A percentile compares a stretch with the other conserved stretches of the same genome.
Conservation (phyloP, 2,113 vertebrate species). For the Furnarius figulus region DNA sequence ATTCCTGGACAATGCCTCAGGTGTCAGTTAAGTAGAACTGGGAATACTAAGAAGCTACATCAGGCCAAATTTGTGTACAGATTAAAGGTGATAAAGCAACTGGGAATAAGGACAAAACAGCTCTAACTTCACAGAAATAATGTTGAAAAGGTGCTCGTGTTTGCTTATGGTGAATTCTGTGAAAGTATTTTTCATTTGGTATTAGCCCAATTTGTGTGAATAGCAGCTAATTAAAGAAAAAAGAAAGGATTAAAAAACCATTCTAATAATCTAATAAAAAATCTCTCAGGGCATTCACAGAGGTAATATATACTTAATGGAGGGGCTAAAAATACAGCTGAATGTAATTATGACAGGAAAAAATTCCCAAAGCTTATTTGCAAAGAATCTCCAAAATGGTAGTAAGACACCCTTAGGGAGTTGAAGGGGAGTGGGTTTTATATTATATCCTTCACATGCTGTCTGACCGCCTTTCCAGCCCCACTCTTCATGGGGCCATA, state of each 20-base stretch:
- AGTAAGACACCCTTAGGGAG: neutral
- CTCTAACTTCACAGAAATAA: neutral
- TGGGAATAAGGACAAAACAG: neutral
- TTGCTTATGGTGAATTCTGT: neutral
- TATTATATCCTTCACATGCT: fast-evolving
- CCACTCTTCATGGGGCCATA: fast-evolving
- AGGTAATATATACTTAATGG: neutral
- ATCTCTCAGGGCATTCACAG: neutral
- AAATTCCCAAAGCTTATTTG: neutral
- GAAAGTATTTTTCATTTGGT: neutral
- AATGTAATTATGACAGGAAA: neutral
- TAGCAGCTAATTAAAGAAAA: neutral
- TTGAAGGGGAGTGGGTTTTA: neutral
- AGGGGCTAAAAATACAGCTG: neutral
- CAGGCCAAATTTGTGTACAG: neutral
- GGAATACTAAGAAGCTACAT: neutral
- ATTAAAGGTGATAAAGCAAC: neutral
- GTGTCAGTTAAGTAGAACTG: neutral
- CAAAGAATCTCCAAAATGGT: neutral
- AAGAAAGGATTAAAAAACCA: neutral
- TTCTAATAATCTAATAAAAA: neutral
- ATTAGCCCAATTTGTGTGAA: neutral
- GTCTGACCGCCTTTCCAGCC: neutral
- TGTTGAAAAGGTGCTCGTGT: neutral
- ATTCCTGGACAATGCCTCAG: neutral